Evolutionary conservation across 2,888 invertebrate species (phyloP).

Genomic region (Tortrix viridana): DNA sequence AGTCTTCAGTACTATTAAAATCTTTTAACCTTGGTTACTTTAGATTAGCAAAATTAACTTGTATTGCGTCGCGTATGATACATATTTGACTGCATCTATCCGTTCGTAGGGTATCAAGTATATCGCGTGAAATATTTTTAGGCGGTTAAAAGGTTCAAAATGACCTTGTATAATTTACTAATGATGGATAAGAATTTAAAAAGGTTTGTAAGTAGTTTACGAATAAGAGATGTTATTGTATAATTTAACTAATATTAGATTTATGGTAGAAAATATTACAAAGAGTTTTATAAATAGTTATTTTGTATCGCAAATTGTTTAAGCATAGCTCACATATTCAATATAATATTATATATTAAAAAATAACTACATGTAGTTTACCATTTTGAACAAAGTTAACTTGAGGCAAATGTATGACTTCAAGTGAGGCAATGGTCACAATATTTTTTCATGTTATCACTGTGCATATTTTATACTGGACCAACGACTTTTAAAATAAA

Average conservation of each 20-base stretch:
- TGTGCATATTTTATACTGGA: conserved; percentile 13
- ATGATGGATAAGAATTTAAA: neutral
- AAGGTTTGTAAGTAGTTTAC: conserved; percentile 16
- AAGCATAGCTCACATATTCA: conserved; percentile 16
- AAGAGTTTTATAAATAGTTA: conserved; percentile 24
- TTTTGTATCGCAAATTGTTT: conserved; percentile 22
- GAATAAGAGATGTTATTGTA: conserved; percentile 11
- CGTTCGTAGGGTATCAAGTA: too few relatives aligned
- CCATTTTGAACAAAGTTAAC: neutral
- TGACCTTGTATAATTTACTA: neutral
- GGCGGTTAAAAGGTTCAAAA: conserved; percentile 10
- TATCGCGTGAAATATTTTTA: neutral
- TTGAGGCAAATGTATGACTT: neutral
- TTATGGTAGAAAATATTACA: conserved; percentile 27
- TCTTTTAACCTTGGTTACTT: too few relatives aligned
- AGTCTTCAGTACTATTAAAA: too few relatives aligned
- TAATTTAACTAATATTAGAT: conserved; percentile 30
- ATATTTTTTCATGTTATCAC: neutral
- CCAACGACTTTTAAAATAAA: conserved; percentile 42
- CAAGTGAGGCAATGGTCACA: neutral
- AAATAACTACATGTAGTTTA: neutral
- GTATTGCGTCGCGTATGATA: too few relatives aligned
- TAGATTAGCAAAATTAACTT: too few relatives aligned
- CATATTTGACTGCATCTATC: too few relatives aligned
- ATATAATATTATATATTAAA: conserved; percentile 3